A percentile compares a stretch with the other conserved stretches of the same genome.
phyloP scores from a whole-genome alignment of 2,113 vertebrate species.

The Myiopsitta monachus region DNA sequence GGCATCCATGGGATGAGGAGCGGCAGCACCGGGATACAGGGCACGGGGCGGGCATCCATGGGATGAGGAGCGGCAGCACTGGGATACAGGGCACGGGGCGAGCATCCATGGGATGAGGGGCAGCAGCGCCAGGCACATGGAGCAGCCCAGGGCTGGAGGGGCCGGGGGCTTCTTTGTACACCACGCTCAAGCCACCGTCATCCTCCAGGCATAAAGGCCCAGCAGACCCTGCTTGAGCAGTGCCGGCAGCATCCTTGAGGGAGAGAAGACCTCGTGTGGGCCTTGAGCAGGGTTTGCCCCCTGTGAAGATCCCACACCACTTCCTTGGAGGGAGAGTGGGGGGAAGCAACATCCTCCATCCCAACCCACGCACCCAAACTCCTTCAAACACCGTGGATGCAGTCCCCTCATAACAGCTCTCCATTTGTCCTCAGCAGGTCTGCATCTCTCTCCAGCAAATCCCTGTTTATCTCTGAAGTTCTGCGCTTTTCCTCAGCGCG shows the following conservation, averaged over 20 bases:
- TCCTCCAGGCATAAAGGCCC: background rate
- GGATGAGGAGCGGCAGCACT: background rate
- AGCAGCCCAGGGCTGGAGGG: background rate
- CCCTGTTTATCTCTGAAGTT: background rate
- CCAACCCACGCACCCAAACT: background rate
- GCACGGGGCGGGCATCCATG: background rate
- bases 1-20: background rate
- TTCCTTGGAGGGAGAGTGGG: no score
- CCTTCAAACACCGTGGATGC: background rate
- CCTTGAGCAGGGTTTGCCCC: background rate
- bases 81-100: background rate
- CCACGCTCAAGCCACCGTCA: background rate
- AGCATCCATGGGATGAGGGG: background rate
- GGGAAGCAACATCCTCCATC: background rate
- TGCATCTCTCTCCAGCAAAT: background rate
- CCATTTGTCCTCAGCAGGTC: background rate
- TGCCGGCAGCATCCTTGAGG: background rate
- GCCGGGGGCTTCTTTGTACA: background rate
- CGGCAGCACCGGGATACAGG: background rate
- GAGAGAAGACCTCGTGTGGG: background rate
- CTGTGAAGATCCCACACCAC: background rate
- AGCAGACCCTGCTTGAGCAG: background rate
- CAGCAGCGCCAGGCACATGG: fast-evolving
- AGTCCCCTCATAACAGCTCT: background rate
- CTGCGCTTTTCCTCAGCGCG: background rate